Conservation (phyloP, 2,113 vertebrate species). For the Phodopus roborovskii region DNA sequence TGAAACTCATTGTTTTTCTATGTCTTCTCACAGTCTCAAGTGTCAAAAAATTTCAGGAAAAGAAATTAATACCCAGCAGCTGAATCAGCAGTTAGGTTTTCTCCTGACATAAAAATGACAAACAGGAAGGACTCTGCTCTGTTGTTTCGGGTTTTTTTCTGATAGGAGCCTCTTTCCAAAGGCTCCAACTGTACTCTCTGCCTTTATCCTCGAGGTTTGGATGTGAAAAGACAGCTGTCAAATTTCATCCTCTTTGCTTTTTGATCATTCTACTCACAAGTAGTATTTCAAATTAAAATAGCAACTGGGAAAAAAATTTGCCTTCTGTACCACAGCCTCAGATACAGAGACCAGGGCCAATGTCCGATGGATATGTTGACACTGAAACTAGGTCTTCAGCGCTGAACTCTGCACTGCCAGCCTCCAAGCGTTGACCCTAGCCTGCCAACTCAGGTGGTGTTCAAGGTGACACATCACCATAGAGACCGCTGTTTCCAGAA, state of each 20-base stretch:
- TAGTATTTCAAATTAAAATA: background rate
- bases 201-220: background rate
- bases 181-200: background rate
- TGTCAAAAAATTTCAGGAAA: background rate
- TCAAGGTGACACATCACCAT: conserved; percentile 25
- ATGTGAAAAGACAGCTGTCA: background rate
- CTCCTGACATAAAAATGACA: background rate
- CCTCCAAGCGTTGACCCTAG: background rate
- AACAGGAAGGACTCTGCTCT: background rate
- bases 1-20: background rate
- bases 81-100: conserved; percentile 41
- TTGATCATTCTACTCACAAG: background rate
- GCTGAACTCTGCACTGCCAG: background rate
- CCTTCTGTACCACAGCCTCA: background rate
- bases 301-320: background rate
- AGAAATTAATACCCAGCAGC: background rate
- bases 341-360: background rate
- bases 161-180: background rate
- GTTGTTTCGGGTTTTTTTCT: background rate
- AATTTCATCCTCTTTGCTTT: background rate
- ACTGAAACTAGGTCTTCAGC: conserved; percentile 14
- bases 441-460: background rate
- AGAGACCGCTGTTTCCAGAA: conserved; percentile 40
- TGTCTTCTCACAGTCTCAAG: background rate
- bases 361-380: conserved; percentile 17